Evolutionary conservation across 2,888 invertebrate species (phyloP).

Genomic region (Melanostoma scalare): DNA sequence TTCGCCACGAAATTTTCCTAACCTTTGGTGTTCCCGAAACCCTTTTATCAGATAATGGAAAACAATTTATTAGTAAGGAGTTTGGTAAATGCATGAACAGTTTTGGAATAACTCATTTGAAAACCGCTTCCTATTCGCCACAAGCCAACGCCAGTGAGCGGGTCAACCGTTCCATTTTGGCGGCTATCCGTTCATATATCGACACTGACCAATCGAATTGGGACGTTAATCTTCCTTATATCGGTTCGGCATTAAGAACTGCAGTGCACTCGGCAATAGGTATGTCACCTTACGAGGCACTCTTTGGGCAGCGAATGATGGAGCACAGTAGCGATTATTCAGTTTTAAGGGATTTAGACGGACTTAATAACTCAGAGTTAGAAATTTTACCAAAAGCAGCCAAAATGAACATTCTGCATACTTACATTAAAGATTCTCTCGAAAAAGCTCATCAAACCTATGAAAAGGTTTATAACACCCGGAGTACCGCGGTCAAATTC

Average conservation of each 20-base stretch:
- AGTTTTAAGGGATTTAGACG: too few relatives aligned
- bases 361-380: too few relatives aligned
- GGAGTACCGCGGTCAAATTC: too few relatives aligned
- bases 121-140: background rate
- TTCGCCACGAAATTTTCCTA: background rate
- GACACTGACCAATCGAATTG: background rate
- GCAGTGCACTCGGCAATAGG: background rate
- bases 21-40: constrained; percentile 6
- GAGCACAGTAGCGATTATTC: background rate
- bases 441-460: too few relatives aligned
- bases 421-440: too few relatives aligned
- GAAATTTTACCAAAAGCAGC: too few relatives aligned
- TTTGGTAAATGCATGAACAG: background rate
- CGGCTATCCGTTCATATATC: background rate
- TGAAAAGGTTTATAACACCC: too few relatives aligned
- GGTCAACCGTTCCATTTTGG: background rate
- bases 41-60: constrained; percentile 12
- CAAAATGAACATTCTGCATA: too few relatives aligned
- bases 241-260: background rate
- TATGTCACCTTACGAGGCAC: too few relatives aligned
- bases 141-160: constrained; percentile 11
- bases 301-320: background rate
- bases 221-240: background rate
- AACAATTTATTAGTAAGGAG: background rate
- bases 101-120: background rate